A percentile compares a stretch with the other conserved stretches of the same genome.
Evolutionary conservation across 2,888 invertebrate species (phyloP).

Genomic region (Phrixothrix hirtus): DNA sequence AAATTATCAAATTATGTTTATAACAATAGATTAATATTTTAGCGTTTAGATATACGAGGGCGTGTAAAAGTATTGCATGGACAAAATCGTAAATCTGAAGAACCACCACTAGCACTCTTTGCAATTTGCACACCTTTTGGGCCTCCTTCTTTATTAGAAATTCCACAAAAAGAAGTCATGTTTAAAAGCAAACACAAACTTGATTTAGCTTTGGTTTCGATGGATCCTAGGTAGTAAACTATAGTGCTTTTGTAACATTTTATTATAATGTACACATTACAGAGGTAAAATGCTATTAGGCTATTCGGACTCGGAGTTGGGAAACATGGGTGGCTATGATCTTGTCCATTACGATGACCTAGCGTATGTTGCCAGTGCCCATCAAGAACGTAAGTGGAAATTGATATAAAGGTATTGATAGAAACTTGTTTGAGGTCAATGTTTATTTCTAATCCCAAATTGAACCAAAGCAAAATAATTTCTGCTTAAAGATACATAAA

Average conservation of each 20-base stretch:
- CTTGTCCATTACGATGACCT: slow-evolving; percentile 97
- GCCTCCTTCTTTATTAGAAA: slow-evolving; percentile 94
- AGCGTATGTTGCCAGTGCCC: slow-evolving; percentile 96
- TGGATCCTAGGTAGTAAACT: slow-evolving; percentile 93
- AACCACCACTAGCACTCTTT: slow-evolving; percentile 91
- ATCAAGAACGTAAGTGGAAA: slow-evolving; percentile 99
- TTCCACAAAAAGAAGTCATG: slow-evolving; percentile 98
- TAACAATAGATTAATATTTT: no score
- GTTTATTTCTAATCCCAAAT: no score
- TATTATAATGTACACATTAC: no score
- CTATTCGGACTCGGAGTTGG: slow-evolving; percentile 88
- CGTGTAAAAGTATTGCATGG: slow-evolving; percentile 95
- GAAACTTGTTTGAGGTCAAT: no score
- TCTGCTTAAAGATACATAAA: no score
- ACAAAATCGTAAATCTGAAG: slow-evolving; percentile 92
- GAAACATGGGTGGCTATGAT: slow-evolving; percentile 95
- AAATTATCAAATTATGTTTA: no score
- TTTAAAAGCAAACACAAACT: slow-evolving; percentile 99
- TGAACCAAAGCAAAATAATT: no score
- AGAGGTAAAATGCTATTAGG: slow-evolving; percentile 95
- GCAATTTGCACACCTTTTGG: slow-evolving; percentile 99
- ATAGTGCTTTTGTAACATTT: no score
- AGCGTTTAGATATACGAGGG: slow-evolving; percentile 98
- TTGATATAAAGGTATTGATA: no score
- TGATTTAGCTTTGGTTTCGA: slow-evolving; percentile 92